Conservation (phyloP, 1,140 invertebrate genomes). For the Drosophila miranda region DNA sequence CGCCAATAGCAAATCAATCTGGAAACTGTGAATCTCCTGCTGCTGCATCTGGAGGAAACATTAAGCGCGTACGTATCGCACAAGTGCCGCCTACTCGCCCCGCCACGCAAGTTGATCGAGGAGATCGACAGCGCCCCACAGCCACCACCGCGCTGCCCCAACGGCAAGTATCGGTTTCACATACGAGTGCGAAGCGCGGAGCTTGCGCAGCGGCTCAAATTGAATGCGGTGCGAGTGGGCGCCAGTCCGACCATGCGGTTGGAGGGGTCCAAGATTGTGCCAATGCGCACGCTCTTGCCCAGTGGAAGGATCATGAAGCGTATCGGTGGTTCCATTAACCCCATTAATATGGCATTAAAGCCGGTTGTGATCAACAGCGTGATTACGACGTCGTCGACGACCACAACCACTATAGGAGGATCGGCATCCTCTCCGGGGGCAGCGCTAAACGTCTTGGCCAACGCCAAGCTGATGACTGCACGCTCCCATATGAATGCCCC, state of each 20-base stretch:
- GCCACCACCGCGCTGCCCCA: constrained; percentile 87
- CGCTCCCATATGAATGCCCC: constrained; percentile 63
- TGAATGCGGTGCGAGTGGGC: constrained; percentile 70
- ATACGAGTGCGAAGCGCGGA: constrained; percentile 70
- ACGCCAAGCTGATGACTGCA: constrained; percentile 48
- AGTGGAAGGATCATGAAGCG: constrained; percentile 64
- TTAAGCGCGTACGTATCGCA: constrained; percentile 93
- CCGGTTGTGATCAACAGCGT: constrained; percentile 67
- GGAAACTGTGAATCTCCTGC: constrained; percentile 87
- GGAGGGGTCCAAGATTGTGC: constrained; percentile 73
- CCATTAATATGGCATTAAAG: constrained; percentile 69
- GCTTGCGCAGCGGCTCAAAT: constrained; percentile 69
- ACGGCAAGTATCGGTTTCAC: constrained; percentile 83
- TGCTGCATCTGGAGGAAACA: constrained; percentile 88
- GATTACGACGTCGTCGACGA: constrained; percentile 15
- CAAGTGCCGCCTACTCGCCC: constrained; percentile 88
- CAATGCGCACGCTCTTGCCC: constrained; percentile 56
- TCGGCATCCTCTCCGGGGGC: constrained; percentile 7
- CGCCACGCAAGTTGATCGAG: constrained; percentile 89
- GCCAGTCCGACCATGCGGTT: constrained; percentile 80
- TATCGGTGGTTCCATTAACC: constrained; percentile 67
- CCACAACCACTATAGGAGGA: constrained; percentile 10
- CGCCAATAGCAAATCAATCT: constrained; percentile 87
- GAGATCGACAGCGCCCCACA: constrained; percentile 87
- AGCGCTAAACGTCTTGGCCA: constrained; percentile 39